Percentiles rank a stretch among this genome's conserved stretches.
phyloP scores from a whole-genome alignment of 2,888 invertebrate genomes.

The Folsomia candida region DNA sequence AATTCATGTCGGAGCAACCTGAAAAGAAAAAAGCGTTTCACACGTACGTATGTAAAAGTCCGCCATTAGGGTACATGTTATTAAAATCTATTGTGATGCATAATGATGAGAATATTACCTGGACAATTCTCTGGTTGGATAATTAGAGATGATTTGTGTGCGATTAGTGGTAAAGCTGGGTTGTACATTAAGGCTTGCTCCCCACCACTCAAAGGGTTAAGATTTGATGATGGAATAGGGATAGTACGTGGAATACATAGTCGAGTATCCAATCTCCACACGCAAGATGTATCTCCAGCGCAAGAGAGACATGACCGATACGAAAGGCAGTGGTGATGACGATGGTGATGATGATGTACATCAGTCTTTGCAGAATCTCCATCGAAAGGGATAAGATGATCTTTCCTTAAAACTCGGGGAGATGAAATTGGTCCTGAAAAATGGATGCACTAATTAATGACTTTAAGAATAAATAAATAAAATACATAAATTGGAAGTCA shows the following conservation, averaged over 20 bases:
- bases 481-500: too few relatives aligned
- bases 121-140: constrained; percentile 71
- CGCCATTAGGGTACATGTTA: too few relatives aligned
- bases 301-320: constrained; percentile 42
- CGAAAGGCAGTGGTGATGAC: background rate
- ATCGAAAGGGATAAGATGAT: constrained; percentile 39
- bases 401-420: constrained; percentile 33
- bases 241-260: constrained; percentile 22
- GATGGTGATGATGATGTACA: background rate
- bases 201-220: background rate
- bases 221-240: background rate
- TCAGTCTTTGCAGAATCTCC: background rate
- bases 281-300: constrained; percentile 41
- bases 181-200: background rate
- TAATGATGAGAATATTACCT: too few relatives aligned
- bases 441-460: background rate
- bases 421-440: background rate
- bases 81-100: too few relatives aligned
- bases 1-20: constrained; percentile 86
- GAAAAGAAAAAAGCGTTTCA: too few relatives aligned
- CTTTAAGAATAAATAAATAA: background rate
- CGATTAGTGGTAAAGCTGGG: background rate
- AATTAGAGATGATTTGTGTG: background rate
- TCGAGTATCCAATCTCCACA: constrained; percentile 34
- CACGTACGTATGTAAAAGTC: too few relatives aligned